Base-by-base conservation (phyloP, 2,797 vertebrate genomes). In the Mormyrops attenuatus region DNA sequence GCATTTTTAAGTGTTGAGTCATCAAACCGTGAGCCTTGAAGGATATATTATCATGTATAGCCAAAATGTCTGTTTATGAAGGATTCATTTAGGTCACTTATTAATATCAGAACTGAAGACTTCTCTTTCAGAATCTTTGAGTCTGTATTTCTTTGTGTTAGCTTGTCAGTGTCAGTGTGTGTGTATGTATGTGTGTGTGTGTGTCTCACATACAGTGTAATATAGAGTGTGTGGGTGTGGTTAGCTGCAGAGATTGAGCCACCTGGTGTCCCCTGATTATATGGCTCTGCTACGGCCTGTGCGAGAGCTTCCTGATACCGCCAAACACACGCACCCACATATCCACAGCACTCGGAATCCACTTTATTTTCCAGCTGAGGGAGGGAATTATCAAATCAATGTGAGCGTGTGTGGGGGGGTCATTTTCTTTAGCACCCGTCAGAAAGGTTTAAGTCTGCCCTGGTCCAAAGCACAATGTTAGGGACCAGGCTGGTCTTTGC, bases 311-410 rank as follows among this genome's bases (percentile, higher is more conserved):
- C 57, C 57, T 63, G 57, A 63, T 63, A 3, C 26, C 9, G 2
- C 63, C 63, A 69, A 69, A 69, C 26, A 69, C 63, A 15, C 63
- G 34, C 11, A 69, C 26, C 44, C 22, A 44, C n/a, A 30, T 50
- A 26, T 84, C 38, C 47, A 69, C 26, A 69, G 80, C 20, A 47
- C 38, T 84, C 44, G 2, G 80, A 84, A 84, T 49, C 80, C 44
- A 84, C 80, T 84, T 84, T 50, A 84, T 84, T 84, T 84, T 47
- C 88, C 87, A 91, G 92, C 93, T 80, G 84, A 93, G 91, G 91
- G 90, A 93, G 69, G 90, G 92, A 94, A 95, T 95, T 94, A 95
- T 95, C 94, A 95, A 95, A 93, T 86, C 89, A 94, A 94, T 0
- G 7, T 63, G 7, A 92, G 90, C 34, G 3, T 13, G 60, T 5